Conservation (phyloP, 2,113 vertebrate species). For the Eclectus roratus region DNA sequence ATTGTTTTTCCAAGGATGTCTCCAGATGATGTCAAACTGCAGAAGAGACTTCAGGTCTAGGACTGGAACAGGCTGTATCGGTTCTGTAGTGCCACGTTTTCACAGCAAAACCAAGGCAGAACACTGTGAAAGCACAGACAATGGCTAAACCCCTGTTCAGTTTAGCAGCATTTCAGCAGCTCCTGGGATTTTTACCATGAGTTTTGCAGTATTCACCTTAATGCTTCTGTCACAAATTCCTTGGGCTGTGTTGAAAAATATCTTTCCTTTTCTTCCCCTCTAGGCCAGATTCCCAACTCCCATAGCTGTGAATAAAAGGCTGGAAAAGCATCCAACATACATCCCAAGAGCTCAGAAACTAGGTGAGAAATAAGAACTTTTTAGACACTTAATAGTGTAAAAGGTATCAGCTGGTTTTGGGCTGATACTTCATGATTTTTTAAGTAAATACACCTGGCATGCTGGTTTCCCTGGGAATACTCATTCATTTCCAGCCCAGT, state of each 20-base stretch:
- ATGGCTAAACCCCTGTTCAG: background rate
- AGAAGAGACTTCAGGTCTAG: background rate
- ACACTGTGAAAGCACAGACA: fast-evolving
- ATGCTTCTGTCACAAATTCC: background rate
- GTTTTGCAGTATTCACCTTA: background rate
- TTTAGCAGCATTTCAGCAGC: background rate
- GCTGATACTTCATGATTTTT: constrained; percentile 11
- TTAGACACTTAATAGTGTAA: background rate
- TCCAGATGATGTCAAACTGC: background rate
- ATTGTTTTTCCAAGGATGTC: background rate
- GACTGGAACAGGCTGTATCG: background rate
- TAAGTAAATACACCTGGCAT: background rate
- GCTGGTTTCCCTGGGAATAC: background rate
- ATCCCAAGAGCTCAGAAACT: background rate
- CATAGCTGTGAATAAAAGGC: background rate
- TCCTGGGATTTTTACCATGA: background rate
- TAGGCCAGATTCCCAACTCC: background rate
- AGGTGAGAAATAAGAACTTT: background rate
- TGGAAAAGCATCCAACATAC: background rate
- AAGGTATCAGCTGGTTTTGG: background rate
- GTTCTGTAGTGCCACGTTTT: background rate
- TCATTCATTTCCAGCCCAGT: background rate
- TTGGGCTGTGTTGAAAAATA: background rate
- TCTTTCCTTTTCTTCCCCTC: fast-evolving
- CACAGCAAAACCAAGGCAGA: background rate